Evolutionary conservation across 1,140 invertebrate genomes (phyloP).

Genomic region (Diorhabda elongata): DNA sequence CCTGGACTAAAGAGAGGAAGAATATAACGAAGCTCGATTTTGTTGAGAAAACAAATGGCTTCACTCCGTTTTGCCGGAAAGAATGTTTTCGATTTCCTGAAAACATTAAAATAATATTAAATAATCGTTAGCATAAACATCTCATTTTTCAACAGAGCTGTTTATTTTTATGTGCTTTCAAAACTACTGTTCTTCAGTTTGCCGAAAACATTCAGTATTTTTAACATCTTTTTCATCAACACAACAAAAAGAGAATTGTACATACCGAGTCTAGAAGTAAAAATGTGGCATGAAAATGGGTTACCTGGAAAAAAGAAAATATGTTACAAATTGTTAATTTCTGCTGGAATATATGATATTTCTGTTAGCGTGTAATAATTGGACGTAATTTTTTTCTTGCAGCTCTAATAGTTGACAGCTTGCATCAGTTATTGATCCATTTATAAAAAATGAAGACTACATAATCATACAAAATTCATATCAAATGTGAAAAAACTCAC

Average conservation of each 20-base stretch:
- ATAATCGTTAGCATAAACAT: constrained; percentile 18
- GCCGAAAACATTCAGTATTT: constrained; percentile 25
- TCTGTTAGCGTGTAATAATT: too few species aligned
- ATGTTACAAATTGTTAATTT: too few species aligned
- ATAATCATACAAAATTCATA: too few species aligned
- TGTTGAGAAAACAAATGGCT: background rate
- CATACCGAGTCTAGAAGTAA: background rate
- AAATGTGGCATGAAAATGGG: background rate
- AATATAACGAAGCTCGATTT: background rate
- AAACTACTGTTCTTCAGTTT: constrained; percentile 14
- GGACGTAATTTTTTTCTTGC: too few species aligned
- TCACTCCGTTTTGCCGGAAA: constrained; percentile 4
- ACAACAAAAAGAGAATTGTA: background rate
- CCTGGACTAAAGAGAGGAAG: background rate
- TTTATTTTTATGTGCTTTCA: constrained; percentile 17
- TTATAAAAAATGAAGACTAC: too few species aligned
- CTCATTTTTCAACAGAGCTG: constrained; percentile 11
- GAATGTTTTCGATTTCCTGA: constrained; percentile 11
- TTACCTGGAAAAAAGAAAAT: background rate
- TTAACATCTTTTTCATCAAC: constrained; percentile 7
- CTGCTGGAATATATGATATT: too few species aligned
- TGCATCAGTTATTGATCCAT: too few species aligned
- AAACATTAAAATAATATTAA: constrained; percentile 19
- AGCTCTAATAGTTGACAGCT: too few species aligned
- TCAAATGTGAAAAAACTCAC: too few species aligned